These are phyloP conservation scores for Chiloscyllium plagiosum DNA, from an alignment of 2,113 vertebrate species.

Conservation along the genomic window DNA sequence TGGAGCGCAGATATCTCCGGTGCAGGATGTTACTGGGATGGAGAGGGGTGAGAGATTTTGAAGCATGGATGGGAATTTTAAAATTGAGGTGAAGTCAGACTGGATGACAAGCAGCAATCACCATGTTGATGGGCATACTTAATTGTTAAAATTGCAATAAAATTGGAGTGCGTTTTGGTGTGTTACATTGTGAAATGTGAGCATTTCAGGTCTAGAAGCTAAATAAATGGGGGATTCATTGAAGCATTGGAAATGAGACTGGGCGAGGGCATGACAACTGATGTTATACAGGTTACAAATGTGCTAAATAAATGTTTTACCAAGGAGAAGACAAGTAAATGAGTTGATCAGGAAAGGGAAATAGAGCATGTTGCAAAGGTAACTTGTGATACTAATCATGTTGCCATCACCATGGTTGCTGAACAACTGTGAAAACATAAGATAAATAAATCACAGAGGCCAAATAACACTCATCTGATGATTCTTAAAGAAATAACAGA, in stretches of 20 bases:
- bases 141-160: background rate
- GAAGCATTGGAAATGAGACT: background rate
- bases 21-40: too few species aligned
- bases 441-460: constrained; percentile 9
- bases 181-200: background rate
- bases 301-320: background rate
- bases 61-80: background rate
- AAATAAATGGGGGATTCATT: background rate
- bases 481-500: background rate
- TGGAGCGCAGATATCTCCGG: too few species aligned
- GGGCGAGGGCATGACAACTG: background rate
- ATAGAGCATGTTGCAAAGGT: background rate
- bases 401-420: background rate
- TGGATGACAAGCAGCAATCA: too few species aligned
- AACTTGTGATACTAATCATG: background rate
- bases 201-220: background rate
- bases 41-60: too few species aligned
- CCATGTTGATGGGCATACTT: background rate
- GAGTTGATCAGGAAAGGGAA: background rate
- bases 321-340: background rate
- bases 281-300: background rate
- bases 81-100: background rate
- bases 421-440: background rate
- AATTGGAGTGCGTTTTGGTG: background rate
- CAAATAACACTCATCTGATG: background rate